phyloP scores from a whole-genome alignment of 2,888 invertebrate species.

The Epirrita christyi region DNA sequence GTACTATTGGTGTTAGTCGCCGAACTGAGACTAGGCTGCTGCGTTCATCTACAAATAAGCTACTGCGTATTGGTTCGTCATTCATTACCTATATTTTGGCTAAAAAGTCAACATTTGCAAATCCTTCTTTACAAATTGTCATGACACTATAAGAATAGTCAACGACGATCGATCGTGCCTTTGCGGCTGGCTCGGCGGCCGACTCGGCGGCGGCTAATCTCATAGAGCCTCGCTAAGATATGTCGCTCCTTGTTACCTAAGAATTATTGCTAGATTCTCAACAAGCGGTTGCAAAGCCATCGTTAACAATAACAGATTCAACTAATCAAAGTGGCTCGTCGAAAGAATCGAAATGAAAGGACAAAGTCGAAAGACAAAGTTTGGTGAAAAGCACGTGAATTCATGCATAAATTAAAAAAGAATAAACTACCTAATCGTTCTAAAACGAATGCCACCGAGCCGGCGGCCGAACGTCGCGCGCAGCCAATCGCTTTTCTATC shows the following conservation, averaged over 20 bases:
- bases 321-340: constrained; percentile 56
- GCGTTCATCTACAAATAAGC: constrained; percentile 81
- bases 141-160: constrained; percentile 82
- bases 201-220: constrained; percentile 57
- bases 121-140: constrained; percentile 82
- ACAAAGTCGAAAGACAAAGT: constrained; percentile 34
- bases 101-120: constrained; percentile 84
- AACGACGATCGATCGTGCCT: constrained; percentile 73
- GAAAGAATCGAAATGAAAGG: constrained; percentile 49
- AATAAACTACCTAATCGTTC: constrained; percentile 46
- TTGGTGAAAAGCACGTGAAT: constrained; percentile 54
- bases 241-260: constrained; percentile 67
- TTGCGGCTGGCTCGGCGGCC: constrained; percentile 50
- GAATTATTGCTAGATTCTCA: constrained; percentile 54
- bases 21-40: constrained; percentile 82
- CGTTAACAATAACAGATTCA: constrained; percentile 53
- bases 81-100: constrained; percentile 83
- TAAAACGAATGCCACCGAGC: constrained; percentile 52
- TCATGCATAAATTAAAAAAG: constrained; percentile 53
- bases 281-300: constrained; percentile 60
- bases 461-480: constrained; percentile 57
- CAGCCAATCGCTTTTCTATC: constrained; percentile 68
- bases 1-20: constrained; percentile 81
- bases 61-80: constrained; percentile 84
- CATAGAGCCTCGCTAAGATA: constrained; percentile 65